phyloP scores from a whole-genome alignment of 2,113 vertebrate genomes.

The Anhinga rufa region DNA sequence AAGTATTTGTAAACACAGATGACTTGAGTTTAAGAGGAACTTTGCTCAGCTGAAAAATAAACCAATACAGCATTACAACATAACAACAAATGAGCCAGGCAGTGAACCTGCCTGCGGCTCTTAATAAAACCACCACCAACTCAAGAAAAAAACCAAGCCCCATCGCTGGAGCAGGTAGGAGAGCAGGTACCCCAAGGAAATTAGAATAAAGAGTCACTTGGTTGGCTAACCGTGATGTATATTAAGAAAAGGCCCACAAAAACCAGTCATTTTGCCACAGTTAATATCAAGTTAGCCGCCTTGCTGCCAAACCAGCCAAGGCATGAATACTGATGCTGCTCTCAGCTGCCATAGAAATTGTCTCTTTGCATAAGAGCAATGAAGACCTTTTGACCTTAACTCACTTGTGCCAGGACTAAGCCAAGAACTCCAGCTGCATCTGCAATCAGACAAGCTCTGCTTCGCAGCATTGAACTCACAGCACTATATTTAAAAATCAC shows the following conservation, averaged over 20 bases:
- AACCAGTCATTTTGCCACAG: neutral
- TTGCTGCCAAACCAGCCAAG: constrained; percentile 22
- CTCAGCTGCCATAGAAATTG: constrained; percentile 28
- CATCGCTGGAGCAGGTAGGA: fast-evolving
- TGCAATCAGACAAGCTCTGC: neutral
- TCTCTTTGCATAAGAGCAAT: neutral
- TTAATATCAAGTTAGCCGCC: neutral
- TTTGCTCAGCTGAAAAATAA: constrained; percentile 6
- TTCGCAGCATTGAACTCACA: neutral
- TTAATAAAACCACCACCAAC: neutral
- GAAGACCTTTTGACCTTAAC: constrained; percentile 29
- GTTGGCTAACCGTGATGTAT: neutral
- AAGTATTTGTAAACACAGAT: constrained; percentile 32
- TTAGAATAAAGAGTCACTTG: neutral
- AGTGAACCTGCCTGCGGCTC: neutral
- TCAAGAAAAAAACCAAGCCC: neutral
- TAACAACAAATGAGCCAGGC: neutral
- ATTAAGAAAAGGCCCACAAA: neutral
- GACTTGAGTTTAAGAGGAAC: neutral
- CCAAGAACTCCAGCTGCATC: constrained; percentile 32
- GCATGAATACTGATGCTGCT: constrained; percentile 32
- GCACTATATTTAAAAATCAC: neutral
- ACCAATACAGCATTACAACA: neutral
- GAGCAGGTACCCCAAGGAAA: neutral
- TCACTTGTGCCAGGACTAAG: neutral